These are phyloP conservation scores for Ptychoptera contaminata DNA, from an alignment of 2,888 invertebrate genomes.

Conservation along the genomic window DNA sequence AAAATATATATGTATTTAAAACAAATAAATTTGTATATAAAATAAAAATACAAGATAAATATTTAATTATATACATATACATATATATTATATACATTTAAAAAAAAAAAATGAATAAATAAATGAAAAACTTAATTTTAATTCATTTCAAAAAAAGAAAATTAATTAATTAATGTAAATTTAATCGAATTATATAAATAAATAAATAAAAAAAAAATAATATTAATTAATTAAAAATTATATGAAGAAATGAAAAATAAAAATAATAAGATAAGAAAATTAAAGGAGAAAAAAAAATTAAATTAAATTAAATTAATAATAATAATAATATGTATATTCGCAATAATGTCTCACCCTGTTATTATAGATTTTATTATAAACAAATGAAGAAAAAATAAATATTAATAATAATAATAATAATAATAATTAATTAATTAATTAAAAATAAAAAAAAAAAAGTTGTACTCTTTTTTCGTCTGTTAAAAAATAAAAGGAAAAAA, in stretches of 20 bases:
- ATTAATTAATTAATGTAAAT: constrained; percentile 8
- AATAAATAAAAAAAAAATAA: constrained; percentile 14
- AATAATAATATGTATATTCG: no score
- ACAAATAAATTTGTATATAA: no score
- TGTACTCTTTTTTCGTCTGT: constrained; percentile 15
- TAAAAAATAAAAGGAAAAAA: constrained; percentile 15
- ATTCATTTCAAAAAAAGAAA: no score
- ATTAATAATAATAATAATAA: background rate
- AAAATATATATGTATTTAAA: no score
- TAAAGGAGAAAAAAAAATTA: background rate
- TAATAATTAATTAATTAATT: constrained; percentile 1
- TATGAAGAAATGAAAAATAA: background rate
- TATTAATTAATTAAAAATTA: constrained; percentile 6
- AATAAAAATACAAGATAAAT: no score
- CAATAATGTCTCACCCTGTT: no score
- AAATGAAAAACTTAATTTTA: no score
- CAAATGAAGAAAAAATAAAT: background rate
- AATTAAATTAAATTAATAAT: no score
- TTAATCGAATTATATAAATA: constrained; percentile 23
- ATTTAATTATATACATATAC: no score
- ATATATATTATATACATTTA: no score
- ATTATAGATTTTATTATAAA: background rate
- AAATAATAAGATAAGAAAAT: background rate
- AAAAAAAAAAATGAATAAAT: no score
- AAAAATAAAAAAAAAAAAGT: constrained; percentile 1